phyloP scores from a whole-genome alignment of 64 coral and sea anemone genomes.

The Exaiptasia diaphana region DNA sequence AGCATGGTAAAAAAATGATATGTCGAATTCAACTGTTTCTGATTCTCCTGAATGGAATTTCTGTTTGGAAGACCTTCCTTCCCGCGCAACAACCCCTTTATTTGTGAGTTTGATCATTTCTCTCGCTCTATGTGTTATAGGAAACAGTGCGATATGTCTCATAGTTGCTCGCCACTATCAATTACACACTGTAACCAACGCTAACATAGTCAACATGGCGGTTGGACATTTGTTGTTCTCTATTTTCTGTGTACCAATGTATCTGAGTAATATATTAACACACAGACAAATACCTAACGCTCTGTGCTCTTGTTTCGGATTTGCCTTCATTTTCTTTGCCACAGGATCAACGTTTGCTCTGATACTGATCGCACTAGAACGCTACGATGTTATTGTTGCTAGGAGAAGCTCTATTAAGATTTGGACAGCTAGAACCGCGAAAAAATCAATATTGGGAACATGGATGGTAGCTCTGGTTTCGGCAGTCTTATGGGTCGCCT shows the following conservation, averaged over 20 bases:
- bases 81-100: constrained; percentile 2
- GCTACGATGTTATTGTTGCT: constrained; percentile 70
- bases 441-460: constrained; percentile 21
- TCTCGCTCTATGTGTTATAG: constrained; percentile 46
- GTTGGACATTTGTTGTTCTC: constrained; percentile 52
- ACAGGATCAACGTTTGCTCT: constrained; percentile 52
- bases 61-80: neutral
- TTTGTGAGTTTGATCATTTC: constrained; percentile 11
- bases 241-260: constrained; percentile 48
- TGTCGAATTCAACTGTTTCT: too few relatives aligned
- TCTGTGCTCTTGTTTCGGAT: constrained; percentile 21
- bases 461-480: constrained; percentile 31
- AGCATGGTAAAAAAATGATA: too few relatives aligned
- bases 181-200: constrained; percentile 80
- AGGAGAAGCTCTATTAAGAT: neutral
- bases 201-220: constrained; percentile 76
- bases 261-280: constrained; percentile 3
- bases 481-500: constrained; percentile 9
- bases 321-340: constrained; percentile 65
- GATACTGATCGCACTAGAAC: constrained; percentile 55
- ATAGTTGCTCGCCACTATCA: constrained; percentile 81
- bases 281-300: neutral
- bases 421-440: constrained; percentile 30
- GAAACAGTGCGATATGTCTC: constrained; percentile 60
- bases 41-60: too few relatives aligned